Evolutionary conservation across 1,140 invertebrate species (phyloP).

Genomic region (Trichomalopsis sarcophagae): DNA sequence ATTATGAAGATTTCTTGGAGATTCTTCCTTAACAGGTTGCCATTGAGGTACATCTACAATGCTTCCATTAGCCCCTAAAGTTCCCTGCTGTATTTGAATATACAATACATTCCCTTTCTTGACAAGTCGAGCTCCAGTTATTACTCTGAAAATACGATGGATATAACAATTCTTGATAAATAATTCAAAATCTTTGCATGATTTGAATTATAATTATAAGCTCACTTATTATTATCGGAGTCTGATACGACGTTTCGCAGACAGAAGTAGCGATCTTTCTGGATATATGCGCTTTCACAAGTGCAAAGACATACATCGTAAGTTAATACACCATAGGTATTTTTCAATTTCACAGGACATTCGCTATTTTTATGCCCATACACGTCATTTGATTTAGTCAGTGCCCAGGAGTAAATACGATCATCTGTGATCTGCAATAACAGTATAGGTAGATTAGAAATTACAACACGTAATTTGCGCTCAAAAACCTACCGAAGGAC

Average conservation of each 20-base stretch:
- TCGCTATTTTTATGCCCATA: neutral
- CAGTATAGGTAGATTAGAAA: neutral
- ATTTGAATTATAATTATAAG: neutral
- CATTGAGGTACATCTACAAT: neutral
- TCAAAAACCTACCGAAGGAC: neutral
- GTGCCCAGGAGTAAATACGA: neutral
- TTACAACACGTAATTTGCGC: too few species aligned
- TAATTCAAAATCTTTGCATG: neutral
- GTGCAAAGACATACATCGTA: neutral
- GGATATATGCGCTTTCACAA: neutral
- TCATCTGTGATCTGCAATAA: neutral
- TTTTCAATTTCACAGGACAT: too few species aligned
- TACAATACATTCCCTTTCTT: neutral
- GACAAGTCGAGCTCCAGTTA: neutral
- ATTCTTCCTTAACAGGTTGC: neutral
- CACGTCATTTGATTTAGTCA: neutral
- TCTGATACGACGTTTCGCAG: neutral
- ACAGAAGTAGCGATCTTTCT: neutral
- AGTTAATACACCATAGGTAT: neutral
- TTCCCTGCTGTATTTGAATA: slow-evolving; percentile 4
- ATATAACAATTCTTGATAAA: neutral
- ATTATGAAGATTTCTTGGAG: neutral
- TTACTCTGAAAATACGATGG: neutral
- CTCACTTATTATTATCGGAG: neutral
- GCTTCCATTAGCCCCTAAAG: neutral